Percentiles rank a stretch among this genome's conserved stretches.
phyloP scores from a whole-genome alignment of 2,888 invertebrate genomes.

The Diarsia rubi region DNA sequence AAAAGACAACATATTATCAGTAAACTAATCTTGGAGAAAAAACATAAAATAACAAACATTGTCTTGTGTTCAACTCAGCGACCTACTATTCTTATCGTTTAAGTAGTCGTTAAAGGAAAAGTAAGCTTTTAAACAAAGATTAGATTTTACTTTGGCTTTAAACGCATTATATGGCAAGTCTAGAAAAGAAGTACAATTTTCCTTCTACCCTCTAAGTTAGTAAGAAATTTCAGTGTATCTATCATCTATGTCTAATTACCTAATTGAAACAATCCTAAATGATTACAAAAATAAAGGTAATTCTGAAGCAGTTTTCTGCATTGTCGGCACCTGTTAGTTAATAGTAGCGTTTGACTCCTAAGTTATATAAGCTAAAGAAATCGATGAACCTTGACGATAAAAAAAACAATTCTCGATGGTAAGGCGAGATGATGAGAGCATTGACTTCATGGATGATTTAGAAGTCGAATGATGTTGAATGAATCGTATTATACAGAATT shows the following conservation, averaged over 20 bases:
- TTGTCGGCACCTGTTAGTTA: neutral
- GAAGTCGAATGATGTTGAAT: constrained; percentile 24
- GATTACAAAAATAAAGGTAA: constrained; percentile 5
- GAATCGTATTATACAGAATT: constrained; percentile 10
- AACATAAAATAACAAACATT: too few species aligned
- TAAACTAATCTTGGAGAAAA: too few species aligned
- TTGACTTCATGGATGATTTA: constrained; percentile 34
- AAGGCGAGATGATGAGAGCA: constrained; percentile 19
- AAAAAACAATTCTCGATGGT: neutral
- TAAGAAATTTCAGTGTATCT: too few species aligned
- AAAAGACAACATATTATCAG: too few species aligned
- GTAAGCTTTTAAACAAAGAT: too few species aligned
- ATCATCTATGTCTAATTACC: neutral
- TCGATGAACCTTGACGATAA: constrained; percentile 19
- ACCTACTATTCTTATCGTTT: too few species aligned
- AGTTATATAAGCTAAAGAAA: neutral
- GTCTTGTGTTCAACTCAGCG: too few species aligned
- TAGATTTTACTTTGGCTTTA: too few species aligned
- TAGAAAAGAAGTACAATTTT: too few species aligned
- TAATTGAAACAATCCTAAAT: constrained; percentile 4
- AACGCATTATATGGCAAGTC: too few species aligned
- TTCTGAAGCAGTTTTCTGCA: constrained; percentile 29
- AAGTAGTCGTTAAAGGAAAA: too few species aligned
- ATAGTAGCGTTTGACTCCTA: neutral
- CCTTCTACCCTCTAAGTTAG: neutral